phyloP scores from a whole-genome alignment of 2,797 vertebrate species.

The Podargus strigoides region DNA sequence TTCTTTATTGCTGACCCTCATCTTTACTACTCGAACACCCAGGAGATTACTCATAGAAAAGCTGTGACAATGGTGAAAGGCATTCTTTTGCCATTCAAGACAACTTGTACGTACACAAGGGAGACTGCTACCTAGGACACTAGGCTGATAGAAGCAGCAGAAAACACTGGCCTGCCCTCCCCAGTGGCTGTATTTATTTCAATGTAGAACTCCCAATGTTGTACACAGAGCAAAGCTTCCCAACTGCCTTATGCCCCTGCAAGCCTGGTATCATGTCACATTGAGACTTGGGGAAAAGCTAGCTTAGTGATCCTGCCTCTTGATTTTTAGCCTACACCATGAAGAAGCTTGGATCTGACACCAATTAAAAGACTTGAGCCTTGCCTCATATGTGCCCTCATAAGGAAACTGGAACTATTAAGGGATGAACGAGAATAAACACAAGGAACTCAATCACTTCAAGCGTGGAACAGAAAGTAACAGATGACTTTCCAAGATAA shows the following conservation, averaged over 20 bases:
- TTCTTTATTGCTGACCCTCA: neutral
- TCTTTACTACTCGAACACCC: neutral
- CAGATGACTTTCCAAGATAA: conserved; percentile 4
- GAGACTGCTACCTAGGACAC: neutral
- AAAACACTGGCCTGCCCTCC: neutral
- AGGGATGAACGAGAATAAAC: neutral
- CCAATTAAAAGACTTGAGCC: neutral
- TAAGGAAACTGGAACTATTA: neutral
- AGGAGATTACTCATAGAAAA: neutral
- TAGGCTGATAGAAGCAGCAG: neutral
- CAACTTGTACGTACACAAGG: neutral
- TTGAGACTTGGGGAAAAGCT: neutral
- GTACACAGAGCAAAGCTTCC: neutral
- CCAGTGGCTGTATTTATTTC: neutral
- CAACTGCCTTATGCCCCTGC: neutral
- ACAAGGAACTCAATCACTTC: neutral
- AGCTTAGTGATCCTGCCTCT: neutral
- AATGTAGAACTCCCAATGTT: neutral
- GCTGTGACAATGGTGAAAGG: neutral
- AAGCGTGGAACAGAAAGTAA: neutral
- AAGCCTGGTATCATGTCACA: neutral
- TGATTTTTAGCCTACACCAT: neutral
- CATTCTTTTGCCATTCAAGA: neutral
- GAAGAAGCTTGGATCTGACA: neutral
- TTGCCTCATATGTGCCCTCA: neutral